Conservation (phyloP, 30 jellyfish, hydroid and myxozoan genomes). For the Pelagia noctiluca region DNA sequence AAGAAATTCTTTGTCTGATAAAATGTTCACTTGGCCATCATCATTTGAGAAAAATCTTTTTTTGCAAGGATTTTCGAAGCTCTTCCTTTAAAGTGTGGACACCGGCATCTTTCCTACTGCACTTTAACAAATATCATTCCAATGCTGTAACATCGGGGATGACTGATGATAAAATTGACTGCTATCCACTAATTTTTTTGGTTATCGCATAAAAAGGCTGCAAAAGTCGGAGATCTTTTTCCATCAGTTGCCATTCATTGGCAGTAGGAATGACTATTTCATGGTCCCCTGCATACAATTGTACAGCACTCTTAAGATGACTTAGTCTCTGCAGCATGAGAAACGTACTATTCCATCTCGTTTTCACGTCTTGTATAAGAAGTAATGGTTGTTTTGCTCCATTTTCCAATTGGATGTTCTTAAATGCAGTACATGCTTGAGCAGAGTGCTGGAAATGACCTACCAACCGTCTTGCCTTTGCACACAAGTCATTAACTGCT, state of each 20-base stretch:
- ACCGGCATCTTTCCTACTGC: slow-evolving; percentile 1
- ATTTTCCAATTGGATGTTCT: slow-evolving; percentile 35
- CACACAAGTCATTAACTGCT: slow-evolving; percentile 21
- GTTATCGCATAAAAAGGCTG: slow-evolving; percentile 46
- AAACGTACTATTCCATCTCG: slow-evolving; percentile 27
- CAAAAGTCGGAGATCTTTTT: slow-evolving; percentile 10
- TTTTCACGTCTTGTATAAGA: slow-evolving; percentile 29
- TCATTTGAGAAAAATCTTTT: slow-evolving; percentile 44
- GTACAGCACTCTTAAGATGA: slow-evolving; percentile 30
- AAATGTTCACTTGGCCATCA: slow-evolving; percentile 4
- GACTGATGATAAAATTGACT: slow-evolving; percentile 19
- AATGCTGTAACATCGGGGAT: slow-evolving; percentile 43
- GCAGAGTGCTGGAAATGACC: slow-evolving; percentile 63
- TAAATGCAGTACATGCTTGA: slow-evolving; percentile 34
- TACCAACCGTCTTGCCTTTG: slow-evolving; percentile 19
- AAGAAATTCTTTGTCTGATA: neutral
- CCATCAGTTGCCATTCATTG: slow-evolving; percentile 47
- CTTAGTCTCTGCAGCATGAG: slow-evolving; percentile 38
- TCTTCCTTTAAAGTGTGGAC: slow-evolving; percentile 2
- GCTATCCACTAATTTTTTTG: slow-evolving; percentile 5
- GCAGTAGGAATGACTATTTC: slow-evolving; percentile 15
- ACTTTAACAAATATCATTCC: neutral
- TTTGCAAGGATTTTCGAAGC: slow-evolving; percentile 25
- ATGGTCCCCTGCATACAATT: slow-evolving; percentile 35
- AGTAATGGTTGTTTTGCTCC: slow-evolving; percentile 29